Base-by-base conservation (phyloP, 2,797 vertebrate genomes). In the Peromyscus aztecus region DNA sequence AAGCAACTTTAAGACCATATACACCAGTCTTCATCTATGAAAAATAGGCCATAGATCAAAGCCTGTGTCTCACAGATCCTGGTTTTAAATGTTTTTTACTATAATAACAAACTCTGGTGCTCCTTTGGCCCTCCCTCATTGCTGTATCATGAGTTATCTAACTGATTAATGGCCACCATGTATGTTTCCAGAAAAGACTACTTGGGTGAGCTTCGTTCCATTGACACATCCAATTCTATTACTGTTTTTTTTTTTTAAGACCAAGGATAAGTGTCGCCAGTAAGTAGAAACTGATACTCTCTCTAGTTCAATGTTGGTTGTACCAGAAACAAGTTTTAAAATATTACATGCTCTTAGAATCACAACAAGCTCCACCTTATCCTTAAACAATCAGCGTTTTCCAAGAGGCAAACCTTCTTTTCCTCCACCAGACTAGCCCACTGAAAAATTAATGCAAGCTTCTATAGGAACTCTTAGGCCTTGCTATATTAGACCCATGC, bases 241-340 rank as follows among this genome's bases (percentile, higher is more conserved):
- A 91, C 80, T 31, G 63, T 83, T 63, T 93, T 86, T n/a, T 10
- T 65, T 93, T 37, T 37, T 34, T 55, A 40, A 37, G 73, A 52
- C 27, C 31, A 43, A 17, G 69, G 52, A 13, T 23, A 94, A 92
- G 84, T 67, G 27, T 80, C 84, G 34, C 80, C 75, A 92, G 34
- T 65, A 87, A 29, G 31, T 91, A 27, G 77, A 92, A 95, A 96
- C 81, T 73, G 89, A 73, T 85, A 90, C 1, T 92, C 23, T 86
- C 37, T 43, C 55, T 88, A 86, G 40, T 69, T 76, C 46, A 93
- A 87, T 80, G 24, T 49, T 93, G 89, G 49, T 49, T 93, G 52
- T 37, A 77, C n/a, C 55, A 96, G 31, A 57, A 97, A 89, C 43
- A 78, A 91, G 75, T 93, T 85, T 81, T 49, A 63, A 95, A 95